These are phyloP conservation scores for Saccopteryx leptura DNA, from an alignment of 2,113 vertebrate genomes.

Conservation along the genomic window DNA sequence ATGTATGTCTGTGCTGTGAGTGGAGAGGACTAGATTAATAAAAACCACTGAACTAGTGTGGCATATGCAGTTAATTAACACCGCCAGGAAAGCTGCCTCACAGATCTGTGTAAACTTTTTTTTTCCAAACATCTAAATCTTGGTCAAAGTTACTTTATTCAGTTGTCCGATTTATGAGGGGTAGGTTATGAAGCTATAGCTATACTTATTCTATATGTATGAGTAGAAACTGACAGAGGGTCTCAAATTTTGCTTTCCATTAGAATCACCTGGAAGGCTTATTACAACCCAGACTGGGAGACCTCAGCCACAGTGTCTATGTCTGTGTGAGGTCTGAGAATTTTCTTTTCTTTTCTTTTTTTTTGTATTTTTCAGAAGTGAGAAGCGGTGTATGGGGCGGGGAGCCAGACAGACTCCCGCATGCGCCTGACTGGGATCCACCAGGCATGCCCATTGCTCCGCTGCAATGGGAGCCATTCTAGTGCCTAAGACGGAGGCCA, in stretches of 20 bases:
- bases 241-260: not conserved
- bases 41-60: conserved; percentile 38
- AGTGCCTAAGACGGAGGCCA: too few relatives aligned
- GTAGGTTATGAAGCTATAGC: not conserved
- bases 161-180: not conserved
- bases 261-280: not conserved
- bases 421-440: too few relatives aligned
- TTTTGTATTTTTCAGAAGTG: too few relatives aligned
- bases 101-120: conserved; percentile 80
- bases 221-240: not conserved
- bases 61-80: conserved; percentile 60
- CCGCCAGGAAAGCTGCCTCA: conserved; percentile 66
- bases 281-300: conserved; percentile 12
- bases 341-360: not conserved
- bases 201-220: too few relatives aligned
- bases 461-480: too few relatives aligned
- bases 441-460: too few relatives aligned
- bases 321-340: not conserved
- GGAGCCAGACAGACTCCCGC: too few relatives aligned
- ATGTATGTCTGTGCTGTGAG: conserved; percentile 48
- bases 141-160: not conserved
- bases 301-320: not conserved
- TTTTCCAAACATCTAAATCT: conserved; percentile 68
- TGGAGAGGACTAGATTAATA: conserved; percentile 1
- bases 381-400: too few relatives aligned